Conservation (phyloP, 2,888 invertebrate genomes). For the Trisateles emortualis region DNA sequence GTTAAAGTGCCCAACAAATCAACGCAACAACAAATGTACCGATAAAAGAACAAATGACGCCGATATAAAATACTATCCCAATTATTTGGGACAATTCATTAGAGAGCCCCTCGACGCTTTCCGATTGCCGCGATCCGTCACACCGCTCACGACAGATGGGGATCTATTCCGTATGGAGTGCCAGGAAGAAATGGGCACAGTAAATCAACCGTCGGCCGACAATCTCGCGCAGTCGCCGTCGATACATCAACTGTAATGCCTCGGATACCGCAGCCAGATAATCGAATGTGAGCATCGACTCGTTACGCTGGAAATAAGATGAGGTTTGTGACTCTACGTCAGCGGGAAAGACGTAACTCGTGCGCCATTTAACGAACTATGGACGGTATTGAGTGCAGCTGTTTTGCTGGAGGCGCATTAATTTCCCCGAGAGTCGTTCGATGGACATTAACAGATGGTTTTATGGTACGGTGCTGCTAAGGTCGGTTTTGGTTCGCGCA, state of each 20-base stretch:
- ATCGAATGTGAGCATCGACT: constrained; percentile 87
- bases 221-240: constrained; percentile 83
- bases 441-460: constrained; percentile 35
- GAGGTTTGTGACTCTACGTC: constrained; percentile 71
- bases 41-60: constrained; percentile 82
- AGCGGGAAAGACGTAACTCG: constrained; percentile 64
- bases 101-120: constrained; percentile 78
- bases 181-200: constrained; percentile 82
- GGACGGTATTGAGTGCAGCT: constrained; percentile 54
- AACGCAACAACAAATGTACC: constrained; percentile 80
- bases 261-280: constrained; percentile 86
- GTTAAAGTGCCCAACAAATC: constrained; percentile 82
- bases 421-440: constrained; percentile 35
- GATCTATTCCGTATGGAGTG: constrained; percentile 82
- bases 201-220: constrained; percentile 84
- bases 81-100: constrained; percentile 87
- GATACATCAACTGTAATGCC: constrained; percentile 86
- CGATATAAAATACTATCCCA: constrained; percentile 85
- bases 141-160: constrained; percentile 78
- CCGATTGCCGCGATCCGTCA: constrained; percentile 82
- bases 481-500: constrained; percentile 64
- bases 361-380: constrained; percentile 50
- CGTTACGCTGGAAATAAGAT: constrained; percentile 86
- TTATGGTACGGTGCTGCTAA: constrained; percentile 48
- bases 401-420: constrained; percentile 34